These are phyloP conservation scores for Tanypteryx hageni DNA, from an alignment of 2,888 invertebrate genomes.

Conservation along the genomic window DNA sequence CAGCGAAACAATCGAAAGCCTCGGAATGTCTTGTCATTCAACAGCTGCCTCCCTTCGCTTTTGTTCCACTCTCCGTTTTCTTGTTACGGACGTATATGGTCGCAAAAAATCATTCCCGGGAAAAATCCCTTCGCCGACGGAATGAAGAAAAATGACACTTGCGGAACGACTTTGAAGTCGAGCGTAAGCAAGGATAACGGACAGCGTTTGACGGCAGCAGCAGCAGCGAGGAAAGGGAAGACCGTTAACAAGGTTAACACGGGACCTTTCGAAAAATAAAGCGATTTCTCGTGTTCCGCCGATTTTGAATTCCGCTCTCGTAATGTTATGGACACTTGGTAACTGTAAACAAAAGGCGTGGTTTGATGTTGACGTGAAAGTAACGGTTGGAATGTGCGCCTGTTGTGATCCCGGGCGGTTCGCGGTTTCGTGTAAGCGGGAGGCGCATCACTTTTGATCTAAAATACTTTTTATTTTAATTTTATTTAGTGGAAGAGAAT, in stretches of 20 bases:
- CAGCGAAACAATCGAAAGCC: too few relatives aligned
- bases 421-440: too few relatives aligned
- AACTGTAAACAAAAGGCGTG: neutral
- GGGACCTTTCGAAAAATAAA: constrained; percentile 20
- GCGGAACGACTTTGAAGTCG: neutral
- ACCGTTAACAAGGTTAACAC: neutral
- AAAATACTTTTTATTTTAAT: too few relatives aligned
- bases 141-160: neutral
- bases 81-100: too few relatives aligned
- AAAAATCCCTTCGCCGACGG: neutral
- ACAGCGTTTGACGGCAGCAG: too few relatives aligned
- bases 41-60: too few relatives aligned
- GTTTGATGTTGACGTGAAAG: neutral
- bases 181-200: neutral
- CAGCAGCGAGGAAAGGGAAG: neutral
- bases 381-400: neutral
- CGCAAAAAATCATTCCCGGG: neutral
- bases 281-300: neutral
- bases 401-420: too few relatives aligned
- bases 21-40: too few relatives aligned
- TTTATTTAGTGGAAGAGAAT: too few relatives aligned
- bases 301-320: constrained; percentile 3
- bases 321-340: neutral
- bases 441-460: too few relatives aligned
- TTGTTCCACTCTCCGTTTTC: too few relatives aligned